Base-by-base conservation (phyloP, 2,888 invertebrate species). In the Drosophila monieri region DNA sequence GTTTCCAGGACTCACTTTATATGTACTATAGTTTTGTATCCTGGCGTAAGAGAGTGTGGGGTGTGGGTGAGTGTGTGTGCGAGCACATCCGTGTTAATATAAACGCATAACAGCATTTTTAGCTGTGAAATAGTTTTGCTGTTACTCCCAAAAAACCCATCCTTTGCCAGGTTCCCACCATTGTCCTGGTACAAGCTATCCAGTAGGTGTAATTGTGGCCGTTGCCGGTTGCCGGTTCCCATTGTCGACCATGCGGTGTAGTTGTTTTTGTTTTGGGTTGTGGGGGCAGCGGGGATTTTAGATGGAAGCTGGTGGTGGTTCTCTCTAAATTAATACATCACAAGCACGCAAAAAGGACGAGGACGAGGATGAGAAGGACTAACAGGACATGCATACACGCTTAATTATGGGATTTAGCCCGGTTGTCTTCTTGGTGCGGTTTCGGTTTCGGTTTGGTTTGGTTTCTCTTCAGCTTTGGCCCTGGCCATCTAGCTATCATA, bases 101-200 rank as follows among this genome's bases (percentile, higher is more conserved):
- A 78, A 85, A 88, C 85, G 85, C 88, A 84, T 85, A 87, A 88
- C 83, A 74, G 65, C 80, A 81, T 79, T 83, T 85, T 81, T 78
- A 60, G 83, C 85, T 87, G 72, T 78, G 76, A 77, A 83, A 87
- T 81, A 74, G 83, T 78, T 78, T 76, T 74, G 54, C 61, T 67
- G 72, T 60, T 71, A 49, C 66, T 58, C 61, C 58, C 9, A 27
- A 41, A 58, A 58, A 41, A 39, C 30, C 25, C 27, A 27, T 57
- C 58, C 23, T 35, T 1, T 14, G 15, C 41, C 35, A 39, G 21
- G 37, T 2, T 39, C 47, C 49, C 56, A 48, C 32, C 49, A 52
- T 62, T 66, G 67, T 51, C 35, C 67, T 54, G 37, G 43, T 56
- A 23, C 3, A 27, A 68, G 27, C 37, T 56, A 23, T 64, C 54